Percentiles rank a stretch among this genome's conserved stretches.
Conservation (phyloP, 2,113 vertebrate species). For the Albula glossodonta region DNA sequence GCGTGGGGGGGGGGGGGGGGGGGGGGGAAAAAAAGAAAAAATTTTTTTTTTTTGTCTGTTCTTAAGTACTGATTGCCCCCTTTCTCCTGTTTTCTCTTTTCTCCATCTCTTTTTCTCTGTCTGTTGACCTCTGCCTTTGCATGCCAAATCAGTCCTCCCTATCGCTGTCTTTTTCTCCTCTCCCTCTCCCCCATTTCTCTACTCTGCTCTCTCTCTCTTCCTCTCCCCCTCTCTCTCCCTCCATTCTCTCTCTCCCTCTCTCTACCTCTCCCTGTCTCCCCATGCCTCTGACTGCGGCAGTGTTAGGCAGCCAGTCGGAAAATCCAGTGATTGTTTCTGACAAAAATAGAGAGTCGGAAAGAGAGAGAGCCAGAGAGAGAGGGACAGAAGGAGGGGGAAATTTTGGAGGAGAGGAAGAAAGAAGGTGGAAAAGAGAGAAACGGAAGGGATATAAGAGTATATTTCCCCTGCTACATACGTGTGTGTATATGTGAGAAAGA, state of each 20-base stretch:
- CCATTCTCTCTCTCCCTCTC: constrained; percentile 19
- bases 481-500: not conserved
- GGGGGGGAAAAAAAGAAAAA: constrained; percentile 46
- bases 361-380: constrained; percentile 34
- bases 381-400: constrained; percentile 20
- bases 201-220: not conserved
- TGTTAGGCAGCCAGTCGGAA: constrained; percentile 64
- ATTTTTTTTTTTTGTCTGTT: constrained; percentile 27
- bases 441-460: too few relatives aligned
- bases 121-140: not conserved
- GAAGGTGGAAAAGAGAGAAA: too few relatives aligned
- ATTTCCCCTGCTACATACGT: too few relatives aligned
- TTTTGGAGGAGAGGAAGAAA: not conserved
- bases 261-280: constrained; percentile 28
- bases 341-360: constrained; percentile 56
- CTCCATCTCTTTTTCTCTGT: not conserved
- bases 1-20: not conserved
- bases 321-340: constrained; percentile 72
- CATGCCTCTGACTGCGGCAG: constrained; percentile 66
- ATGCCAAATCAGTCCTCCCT: not conserved
- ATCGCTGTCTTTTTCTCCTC: not conserved
- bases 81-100: not conserved
- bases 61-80: constrained; percentile 23
- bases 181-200: not conserved
- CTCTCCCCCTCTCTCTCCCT: not conserved